phyloP scores from a whole-genome alignment of 2,888 invertebrate genomes.

The Ormyrus rosae region DNA sequence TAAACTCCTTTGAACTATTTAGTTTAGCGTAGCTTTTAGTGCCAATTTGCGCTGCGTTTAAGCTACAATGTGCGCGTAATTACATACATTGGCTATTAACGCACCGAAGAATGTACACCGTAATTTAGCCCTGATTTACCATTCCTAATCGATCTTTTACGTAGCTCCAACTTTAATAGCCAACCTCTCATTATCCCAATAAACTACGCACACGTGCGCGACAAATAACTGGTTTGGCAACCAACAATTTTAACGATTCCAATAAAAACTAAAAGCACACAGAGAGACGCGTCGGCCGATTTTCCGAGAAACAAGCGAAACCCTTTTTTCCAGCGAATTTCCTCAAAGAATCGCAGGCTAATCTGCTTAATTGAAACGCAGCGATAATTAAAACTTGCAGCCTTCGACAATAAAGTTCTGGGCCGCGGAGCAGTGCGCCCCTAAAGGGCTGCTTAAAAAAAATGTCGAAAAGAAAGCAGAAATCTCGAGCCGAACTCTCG shows the following conservation, averaged over 20 bases:
- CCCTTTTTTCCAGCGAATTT: no score
- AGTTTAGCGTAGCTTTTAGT: no score
- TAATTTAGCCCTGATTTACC: neutral
- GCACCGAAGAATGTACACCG: slow-evolving; percentile 3
- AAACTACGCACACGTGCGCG: slow-evolving; percentile 2
- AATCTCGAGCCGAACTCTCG: slow-evolving; percentile 14
- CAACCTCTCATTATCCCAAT: slow-evolving; percentile 1
- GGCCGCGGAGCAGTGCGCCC: neutral
- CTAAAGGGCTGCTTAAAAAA: neutral
- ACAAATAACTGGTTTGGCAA: neutral
- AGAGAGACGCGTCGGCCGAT: no score
- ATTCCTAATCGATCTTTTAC: neutral
- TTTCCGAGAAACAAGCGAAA: no score
- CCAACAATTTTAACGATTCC: slow-evolving; percentile 12
- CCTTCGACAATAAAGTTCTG: slow-evolving; percentile 26
- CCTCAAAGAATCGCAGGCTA: no score
- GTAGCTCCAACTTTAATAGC: neutral
- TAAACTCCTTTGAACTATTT: no score
- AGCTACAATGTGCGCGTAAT: no score
- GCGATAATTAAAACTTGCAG: slow-evolving; percentile 40
- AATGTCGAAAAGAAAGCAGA: slow-evolving; percentile 37
- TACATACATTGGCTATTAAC: neutral
- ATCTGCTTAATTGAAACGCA: slow-evolving; percentile 31
- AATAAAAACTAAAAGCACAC: neutral
- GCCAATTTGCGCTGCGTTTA: no score